Percentiles rank a stretch among this genome's conserved stretches.
Conservation (phyloP, 2,888 invertebrate species). For the Agrotis exclamationis region DNA sequence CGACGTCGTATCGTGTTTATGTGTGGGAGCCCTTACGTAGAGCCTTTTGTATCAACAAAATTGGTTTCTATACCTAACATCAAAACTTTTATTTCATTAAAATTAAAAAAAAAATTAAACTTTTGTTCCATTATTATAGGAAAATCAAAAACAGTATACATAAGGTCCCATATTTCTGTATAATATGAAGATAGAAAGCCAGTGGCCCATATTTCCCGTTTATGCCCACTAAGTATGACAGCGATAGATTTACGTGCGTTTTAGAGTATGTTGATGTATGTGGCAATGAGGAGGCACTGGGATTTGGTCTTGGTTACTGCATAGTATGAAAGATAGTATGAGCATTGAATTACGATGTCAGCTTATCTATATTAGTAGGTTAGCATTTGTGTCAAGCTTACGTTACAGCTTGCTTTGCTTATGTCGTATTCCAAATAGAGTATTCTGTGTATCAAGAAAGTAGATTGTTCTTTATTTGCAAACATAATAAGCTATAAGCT, state of each 20-base stretch:
- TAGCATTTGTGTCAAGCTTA: constrained; percentile 13
- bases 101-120: no score
- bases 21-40: no score
- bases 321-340: neutral
- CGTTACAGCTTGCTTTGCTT: constrained; percentile 12
- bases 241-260: constrained; percentile 27
- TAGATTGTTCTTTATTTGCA: neutral
- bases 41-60: no score
- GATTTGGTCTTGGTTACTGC: neutral
- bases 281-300: constrained; percentile 9
- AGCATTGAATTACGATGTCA: neutral
- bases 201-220: constrained; percentile 29
- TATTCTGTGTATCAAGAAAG: neutral
- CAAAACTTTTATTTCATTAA: no score
- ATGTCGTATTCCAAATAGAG: neutral
- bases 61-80: no score
- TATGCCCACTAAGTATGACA: constrained; percentile 32
- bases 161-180: constrained; percentile 23
- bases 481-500: constrained; percentile 1
- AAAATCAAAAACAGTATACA: constrained; percentile 18
- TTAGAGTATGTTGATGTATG: constrained; percentile 23
- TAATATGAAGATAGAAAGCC: constrained; percentile 13
- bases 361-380: neutral
- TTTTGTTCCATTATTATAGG: no score
- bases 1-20: no score